phyloP scores from a whole-genome alignment of 1,140 invertebrate genomes.

The Parasteatoda tepidariorum region DNA sequence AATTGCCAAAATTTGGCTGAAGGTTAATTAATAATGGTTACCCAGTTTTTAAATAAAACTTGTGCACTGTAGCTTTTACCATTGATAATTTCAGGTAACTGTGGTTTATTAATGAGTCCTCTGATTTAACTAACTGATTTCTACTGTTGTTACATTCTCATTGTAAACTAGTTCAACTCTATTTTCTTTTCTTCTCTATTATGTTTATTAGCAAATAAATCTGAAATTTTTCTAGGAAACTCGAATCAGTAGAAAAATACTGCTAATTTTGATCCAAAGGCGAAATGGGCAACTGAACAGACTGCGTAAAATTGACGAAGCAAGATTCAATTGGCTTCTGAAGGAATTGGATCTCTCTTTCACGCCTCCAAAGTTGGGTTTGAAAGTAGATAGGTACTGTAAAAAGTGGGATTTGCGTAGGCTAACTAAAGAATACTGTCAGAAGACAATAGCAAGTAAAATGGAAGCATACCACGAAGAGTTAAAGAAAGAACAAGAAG shows the following conservation, averaged over 20 bases:
- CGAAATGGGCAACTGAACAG: constrained; percentile 29
- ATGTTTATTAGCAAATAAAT: no score
- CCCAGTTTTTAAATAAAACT: no score
- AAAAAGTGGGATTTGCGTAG: constrained; percentile 54
- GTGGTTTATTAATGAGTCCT: no score
- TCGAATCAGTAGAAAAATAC: background rate
- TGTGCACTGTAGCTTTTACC: no score
- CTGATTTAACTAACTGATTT: no score
- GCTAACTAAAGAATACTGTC: constrained; percentile 58
- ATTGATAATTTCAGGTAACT: no score
- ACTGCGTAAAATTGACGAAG: constrained; percentile 34
- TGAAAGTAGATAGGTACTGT: constrained; percentile 15
- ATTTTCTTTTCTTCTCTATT: no score
- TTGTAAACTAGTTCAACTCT: no score
- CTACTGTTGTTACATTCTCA: no score
- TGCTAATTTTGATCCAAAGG: constrained; percentile 2
- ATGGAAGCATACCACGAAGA: constrained; percentile 52
- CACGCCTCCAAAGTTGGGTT: constrained; percentile 20
- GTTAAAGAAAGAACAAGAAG: constrained; percentile 44
- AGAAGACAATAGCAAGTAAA: constrained; percentile 42
- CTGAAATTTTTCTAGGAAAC: constrained; percentile 3
- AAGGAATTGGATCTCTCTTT: constrained; percentile 40
- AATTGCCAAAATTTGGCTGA: no score
- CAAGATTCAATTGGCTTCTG: constrained; percentile 47
- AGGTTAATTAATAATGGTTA: no score